phyloP scores from a whole-genome alignment of 2,113 vertebrate genomes.

The Syrrhaptes paradoxus region DNA sequence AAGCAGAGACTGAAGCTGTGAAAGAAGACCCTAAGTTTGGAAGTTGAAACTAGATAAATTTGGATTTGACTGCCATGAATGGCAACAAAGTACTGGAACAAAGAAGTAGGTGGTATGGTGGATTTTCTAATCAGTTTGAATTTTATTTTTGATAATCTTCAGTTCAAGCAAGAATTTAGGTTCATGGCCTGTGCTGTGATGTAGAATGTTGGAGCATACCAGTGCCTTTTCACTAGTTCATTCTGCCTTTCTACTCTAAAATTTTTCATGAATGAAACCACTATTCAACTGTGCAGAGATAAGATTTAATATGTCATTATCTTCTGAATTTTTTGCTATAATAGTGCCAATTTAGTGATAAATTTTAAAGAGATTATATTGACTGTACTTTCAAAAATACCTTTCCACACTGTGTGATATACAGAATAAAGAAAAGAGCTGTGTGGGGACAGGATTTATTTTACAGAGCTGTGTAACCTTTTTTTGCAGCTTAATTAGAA shows the following conservation, averaged over 20 bases:
- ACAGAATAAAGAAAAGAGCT: not conserved
- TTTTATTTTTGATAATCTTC: not conserved
- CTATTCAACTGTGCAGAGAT: not conserved
- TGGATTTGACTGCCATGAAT: not conserved
- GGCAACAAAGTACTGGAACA: not conserved
- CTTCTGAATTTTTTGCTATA: not conserved
- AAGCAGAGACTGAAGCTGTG: not conserved
- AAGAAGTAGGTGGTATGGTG: fast-evolving
- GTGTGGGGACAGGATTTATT: not conserved
- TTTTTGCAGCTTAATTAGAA: slow-evolving; percentile 9
- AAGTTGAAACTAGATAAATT: not conserved
- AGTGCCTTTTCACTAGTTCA: not conserved
- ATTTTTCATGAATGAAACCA: not conserved
- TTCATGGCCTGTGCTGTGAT: not conserved
- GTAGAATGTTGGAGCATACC: not conserved
- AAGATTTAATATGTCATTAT: not conserved
- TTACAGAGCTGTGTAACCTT: not conserved
- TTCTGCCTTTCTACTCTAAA: not conserved
- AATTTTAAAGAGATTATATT: slow-evolving; percentile 4
- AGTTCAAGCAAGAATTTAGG: not conserved
- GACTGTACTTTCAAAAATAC: slow-evolving; percentile 1
- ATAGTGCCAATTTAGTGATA: not conserved
- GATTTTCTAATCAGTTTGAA: not conserved
- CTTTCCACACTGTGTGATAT: not conserved
- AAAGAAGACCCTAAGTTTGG: not conserved